These are phyloP conservation scores for Crossocerus cetratus DNA, from an alignment of 2,888 invertebrate species.

Conservation along the genomic window DNA sequence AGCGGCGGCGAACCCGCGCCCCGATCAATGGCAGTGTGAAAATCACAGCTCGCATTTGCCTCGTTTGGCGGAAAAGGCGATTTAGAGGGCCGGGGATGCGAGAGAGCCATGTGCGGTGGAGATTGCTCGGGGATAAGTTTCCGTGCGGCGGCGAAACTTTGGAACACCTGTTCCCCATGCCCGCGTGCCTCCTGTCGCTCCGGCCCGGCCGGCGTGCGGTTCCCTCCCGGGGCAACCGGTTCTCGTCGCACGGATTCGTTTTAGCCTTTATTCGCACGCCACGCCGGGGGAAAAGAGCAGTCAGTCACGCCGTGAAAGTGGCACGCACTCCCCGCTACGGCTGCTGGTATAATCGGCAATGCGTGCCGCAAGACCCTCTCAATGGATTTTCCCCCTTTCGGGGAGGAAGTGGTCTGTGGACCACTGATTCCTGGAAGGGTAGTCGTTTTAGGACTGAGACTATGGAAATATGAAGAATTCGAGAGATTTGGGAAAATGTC, in stretches of 20 bases:
- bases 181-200: conserved; percentile 38
- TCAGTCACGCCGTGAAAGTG: conserved; percentile 44
- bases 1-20: no score
- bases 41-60: neutral
- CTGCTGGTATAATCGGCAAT: conserved; percentile 32
- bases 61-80: neutral
- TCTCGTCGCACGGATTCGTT: conserved; percentile 54
- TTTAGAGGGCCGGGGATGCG: neutral
- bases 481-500: no score
- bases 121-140: neutral
- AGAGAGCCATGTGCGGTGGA: neutral
- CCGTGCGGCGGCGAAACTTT: conserved; percentile 34
- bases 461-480: no score
- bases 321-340: conserved; percentile 30
- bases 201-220: conserved; percentile 22
- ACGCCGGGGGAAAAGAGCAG: conserved; percentile 30
- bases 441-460: no score
- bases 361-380: neutral
- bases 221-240: conserved; percentile 48
- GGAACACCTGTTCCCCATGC: conserved; percentile 55
- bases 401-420: no score
- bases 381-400: no score
- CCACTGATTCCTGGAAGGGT: no score
- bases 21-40: no score
- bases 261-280: conserved; percentile 32